A percentile compares a stretch with the other conserved stretches of the same genome.
Evolutionary conservation across 2,113 vertebrate species (phyloP).

Genomic region (Otis tarda): DNA sequence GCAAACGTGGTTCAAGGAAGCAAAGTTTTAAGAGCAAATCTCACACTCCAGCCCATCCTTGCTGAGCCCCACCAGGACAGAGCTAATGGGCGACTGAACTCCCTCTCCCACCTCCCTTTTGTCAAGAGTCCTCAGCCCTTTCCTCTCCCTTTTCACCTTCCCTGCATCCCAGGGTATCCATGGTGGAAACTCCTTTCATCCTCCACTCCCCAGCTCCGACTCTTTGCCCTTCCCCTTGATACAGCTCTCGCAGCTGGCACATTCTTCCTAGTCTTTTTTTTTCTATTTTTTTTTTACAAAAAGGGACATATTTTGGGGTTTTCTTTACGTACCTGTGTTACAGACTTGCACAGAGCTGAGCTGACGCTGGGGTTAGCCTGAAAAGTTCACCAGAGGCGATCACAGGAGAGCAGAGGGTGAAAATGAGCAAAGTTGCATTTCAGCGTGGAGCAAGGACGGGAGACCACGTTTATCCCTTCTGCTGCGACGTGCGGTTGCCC

Average conservation of each 20-base stretch:
- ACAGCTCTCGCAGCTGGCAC: background rate
- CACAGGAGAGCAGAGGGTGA: background rate
- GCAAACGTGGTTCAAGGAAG: background rate
- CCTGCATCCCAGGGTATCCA: background rate
- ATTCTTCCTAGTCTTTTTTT: background rate
- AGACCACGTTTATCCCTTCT: background rate
- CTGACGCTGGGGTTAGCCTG: background rate
- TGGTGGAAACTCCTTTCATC: background rate
- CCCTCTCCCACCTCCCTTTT: background rate
- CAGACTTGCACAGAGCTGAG: background rate
- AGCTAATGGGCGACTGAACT: background rate
- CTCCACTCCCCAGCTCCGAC: background rate
- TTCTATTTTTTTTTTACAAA: background rate
- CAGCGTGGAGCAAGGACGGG: background rate
- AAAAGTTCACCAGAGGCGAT: background rate
- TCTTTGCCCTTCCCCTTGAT: background rate
- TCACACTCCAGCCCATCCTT: rapidly evolving
- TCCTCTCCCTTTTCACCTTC: background rate
- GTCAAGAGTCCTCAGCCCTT: background rate
- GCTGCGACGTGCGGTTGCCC: background rate
- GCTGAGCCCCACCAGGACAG: background rate
- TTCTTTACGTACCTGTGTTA: background rate
- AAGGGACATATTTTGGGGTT: rapidly evolving
- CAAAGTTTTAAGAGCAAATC: background rate
- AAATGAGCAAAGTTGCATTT: background rate